Evolutionary conservation across 2,113 vertebrate species (phyloP), one percentile per base, ranked within the genome.

Genomic region (Spea bombifrons): DNA sequence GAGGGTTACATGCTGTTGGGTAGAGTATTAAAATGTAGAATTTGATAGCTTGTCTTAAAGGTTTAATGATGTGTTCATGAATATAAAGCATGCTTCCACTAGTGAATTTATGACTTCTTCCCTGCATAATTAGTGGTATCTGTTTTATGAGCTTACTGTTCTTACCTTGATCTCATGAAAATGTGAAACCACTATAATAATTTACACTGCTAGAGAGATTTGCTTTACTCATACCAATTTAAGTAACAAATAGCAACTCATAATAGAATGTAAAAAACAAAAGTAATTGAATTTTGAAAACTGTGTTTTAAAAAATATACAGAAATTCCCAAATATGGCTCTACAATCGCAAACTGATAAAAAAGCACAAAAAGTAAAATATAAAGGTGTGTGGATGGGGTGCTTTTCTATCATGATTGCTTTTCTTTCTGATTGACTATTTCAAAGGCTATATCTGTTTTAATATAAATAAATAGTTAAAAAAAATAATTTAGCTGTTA

Each of bases 21-120:
- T 86, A 75, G 83, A 91, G 91, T 90, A 91, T 91, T 92, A 92
- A 92, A 93, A 92, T 84, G 89, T 87, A 90, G 90, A 91, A 92
- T 92, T 92, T 91, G 92, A 93, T 91, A 93, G 91, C 75, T 84
- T 72, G 81, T 91, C 92, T 93, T 92, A 93, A 93, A 91, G 87
- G 89, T 93, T 93, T 93, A 93, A 93, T 93, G 92, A 93, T 86
- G 92, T 93, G 92, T 93, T 89, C 91, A 91, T 88, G 89, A 93
- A 93, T 90, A 92, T 89, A 93, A 93, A 92, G 87, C 92, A 93
- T 91, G 87, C 89, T 89, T 87, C 87, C 87, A 90, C 87, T 76
- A 86, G 87, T 83, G 84, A 89, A 86, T 93, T 93, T 92, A 93
- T 90, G 91, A 85, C 90, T 92, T 93, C 90, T 93, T 84, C 86